Percentiles rank a stretch among this genome's conserved stretches.
phyloP scores from a whole-genome alignment of 2,888 invertebrate genomes.

The Chirona hameri region DNA sequence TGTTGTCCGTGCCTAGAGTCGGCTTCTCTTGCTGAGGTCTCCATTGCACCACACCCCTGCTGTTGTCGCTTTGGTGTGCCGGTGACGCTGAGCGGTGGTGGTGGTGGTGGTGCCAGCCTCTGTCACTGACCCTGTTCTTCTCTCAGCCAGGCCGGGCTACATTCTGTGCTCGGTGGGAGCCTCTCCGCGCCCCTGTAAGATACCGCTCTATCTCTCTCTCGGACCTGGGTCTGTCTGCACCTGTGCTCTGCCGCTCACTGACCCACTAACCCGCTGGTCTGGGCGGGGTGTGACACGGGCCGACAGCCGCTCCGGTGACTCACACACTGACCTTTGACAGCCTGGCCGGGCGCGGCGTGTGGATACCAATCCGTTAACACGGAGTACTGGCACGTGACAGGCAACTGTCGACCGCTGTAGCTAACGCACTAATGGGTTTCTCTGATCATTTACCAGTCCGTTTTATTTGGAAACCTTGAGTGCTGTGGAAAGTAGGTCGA shows the following conservation, averaged over 20 bases:
- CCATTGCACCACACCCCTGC: no score
- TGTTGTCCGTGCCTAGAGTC: no score
- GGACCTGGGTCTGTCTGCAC: not conserved
- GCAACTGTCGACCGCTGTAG: no score
- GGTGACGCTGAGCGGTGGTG: not conserved
- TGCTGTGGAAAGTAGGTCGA: no score
- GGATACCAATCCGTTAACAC: not conserved
- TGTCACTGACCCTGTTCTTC: not conserved
- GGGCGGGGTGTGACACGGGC: no score
- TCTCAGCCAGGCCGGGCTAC: slow-evolving; percentile 26
- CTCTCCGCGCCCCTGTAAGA: slow-evolving; percentile 9
- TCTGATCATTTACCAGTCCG: no score
- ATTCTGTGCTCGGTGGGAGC: slow-evolving; percentile 24
- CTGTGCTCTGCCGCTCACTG: not conserved
- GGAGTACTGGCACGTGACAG: no score
- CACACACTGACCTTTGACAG: not conserved
- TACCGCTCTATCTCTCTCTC: not conserved
- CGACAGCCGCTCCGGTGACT: not conserved
- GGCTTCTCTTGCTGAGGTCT: no score
- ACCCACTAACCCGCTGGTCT: not conserved
- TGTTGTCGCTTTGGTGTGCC: not conserved
- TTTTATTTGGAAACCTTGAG: no score
- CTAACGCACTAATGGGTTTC: no score
- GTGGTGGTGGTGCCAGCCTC: not conserved
- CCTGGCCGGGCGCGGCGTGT: not conserved